Evolutionary conservation across 2,797 vertebrate species (phyloP), one percentile per base, ranked within the genome.

Genomic region (Thalassophryne amazonica): DNA sequence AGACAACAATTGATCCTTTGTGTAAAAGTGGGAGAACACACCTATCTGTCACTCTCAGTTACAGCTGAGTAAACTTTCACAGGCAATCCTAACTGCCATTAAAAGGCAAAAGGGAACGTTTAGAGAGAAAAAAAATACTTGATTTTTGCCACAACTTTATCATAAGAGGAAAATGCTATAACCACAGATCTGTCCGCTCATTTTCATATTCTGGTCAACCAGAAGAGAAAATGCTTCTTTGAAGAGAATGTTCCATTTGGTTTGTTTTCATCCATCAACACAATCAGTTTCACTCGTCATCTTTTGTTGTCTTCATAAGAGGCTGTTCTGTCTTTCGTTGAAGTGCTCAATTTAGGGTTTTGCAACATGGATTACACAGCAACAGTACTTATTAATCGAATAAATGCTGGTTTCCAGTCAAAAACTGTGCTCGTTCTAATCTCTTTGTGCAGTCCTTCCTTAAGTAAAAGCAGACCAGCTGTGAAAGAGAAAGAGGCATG

Each of bases 1-100:
- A 28, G 7, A 58, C 64, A 79, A 86, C 80, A 86, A 80, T 46
- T 33, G 42, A 10, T 46, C 54, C 66, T 79, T 85, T 85, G 80
- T 82, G 39, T 45, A 15, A 4, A 36, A 60, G 29, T 10, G 5
- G 12, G 11, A 13, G 8, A 22, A 16, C 25, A 17, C n/a, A n/a
- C n/a, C n/a, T n/a, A n/a, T n/a, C n/a, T n/a, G n/a, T n/a, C n/a
- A n/a, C n/a, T n/a, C n/a, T n/a, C n/a, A n/a, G n/a, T n/a, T n/a
- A n/a, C n/a, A n/a, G n/a, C n/a, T n/a, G n/a, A n/a, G n/a, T n/a
- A n/a, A n/a, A n/a, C n/a, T n/a, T n/a, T n/a, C n/a, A n/a, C n/a
- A n/a, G n/a, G n/a, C n/a, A n/a, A n/a, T n/a, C n/a, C n/a, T n/a
- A n/a, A n/a, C n/a, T n/a, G n/a, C n/a, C n/a, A n/a, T n/a, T n/a